Evolutionary conservation across 2,113 vertebrate species (phyloP).

Genomic region (Amphiprion percula): DNA sequence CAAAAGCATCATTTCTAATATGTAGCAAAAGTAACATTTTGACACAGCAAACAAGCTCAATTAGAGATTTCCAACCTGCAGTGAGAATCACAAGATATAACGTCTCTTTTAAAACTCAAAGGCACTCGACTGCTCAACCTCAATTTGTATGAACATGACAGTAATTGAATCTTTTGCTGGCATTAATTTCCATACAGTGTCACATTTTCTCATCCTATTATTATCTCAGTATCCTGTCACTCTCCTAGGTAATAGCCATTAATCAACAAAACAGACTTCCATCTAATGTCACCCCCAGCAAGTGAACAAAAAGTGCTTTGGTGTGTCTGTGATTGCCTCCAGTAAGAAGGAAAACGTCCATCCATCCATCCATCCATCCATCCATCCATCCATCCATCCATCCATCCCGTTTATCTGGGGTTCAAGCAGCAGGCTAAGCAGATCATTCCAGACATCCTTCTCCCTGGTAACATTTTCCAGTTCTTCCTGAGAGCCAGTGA

Average conservation of each 20-base stretch:
- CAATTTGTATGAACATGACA: slow-evolving; percentile 8
- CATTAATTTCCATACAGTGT: slow-evolving; percentile 4
- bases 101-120: not conserved
- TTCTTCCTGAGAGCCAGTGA: too few species aligned
- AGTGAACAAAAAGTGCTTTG: not conserved
- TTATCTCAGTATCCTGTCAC: not conserved
- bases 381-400: too few species aligned
- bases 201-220: slow-evolving; percentile 5
- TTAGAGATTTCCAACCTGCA: not conserved
- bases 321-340: too few species aligned
- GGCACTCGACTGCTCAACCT: not conserved
- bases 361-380: too few species aligned
- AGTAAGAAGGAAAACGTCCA: too few species aligned
- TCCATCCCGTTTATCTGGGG: too few species aligned
- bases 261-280: not conserved
- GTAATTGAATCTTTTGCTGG: slow-evolving; percentile 4
- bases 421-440: too few species aligned
- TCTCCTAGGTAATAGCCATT: slow-evolving; percentile 1
- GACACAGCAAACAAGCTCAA: slow-evolving; percentile 12
- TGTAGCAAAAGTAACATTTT: slow-evolving; percentile 16
- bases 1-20: slow-evolving; percentile 11
- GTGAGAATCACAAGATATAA: not conserved
- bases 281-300: not conserved
- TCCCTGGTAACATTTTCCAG: too few species aligned
- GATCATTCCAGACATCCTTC: too few species aligned